Percentiles rank a stretch among this genome's conserved stretches.
These are phyloP conservation scores for Illadopsis cleaveri DNA, from an alignment of 2,113 vertebrate species.

Conservation along the genomic window DNA sequence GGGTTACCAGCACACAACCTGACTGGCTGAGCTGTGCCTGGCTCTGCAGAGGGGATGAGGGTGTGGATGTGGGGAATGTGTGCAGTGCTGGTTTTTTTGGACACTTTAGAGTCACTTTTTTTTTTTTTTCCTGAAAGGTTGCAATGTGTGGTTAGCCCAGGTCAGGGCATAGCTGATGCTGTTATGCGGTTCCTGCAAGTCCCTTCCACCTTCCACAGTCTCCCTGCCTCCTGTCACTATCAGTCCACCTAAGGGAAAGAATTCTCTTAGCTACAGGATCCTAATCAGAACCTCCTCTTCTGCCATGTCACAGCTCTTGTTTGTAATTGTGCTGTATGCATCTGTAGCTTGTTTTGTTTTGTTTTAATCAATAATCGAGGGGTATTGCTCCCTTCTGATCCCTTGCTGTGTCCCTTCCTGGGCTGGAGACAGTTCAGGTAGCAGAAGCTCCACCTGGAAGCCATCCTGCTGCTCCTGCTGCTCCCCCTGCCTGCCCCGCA, in stretches of 20 bases:
- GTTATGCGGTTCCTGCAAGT: neutral
- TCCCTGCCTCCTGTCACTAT: neutral
- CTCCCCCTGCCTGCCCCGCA: neutral
- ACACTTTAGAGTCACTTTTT: rapidly evolving
- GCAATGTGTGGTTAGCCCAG: neutral
- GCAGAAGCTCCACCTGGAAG: slow-evolving; percentile 38
- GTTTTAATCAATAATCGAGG: neutral
- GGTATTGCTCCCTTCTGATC: neutral
- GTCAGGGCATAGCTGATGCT: neutral
- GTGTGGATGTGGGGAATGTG: rapidly evolving
- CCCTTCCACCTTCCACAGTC: neutral
- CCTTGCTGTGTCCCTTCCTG: neutral
- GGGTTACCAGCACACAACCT: rapidly evolving
- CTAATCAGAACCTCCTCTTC: neutral
- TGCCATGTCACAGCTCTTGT: neutral
- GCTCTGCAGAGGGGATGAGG: rapidly evolving
- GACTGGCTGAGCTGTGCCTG: neutral
- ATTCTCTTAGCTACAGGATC: neutral
- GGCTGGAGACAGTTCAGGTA: neutral
- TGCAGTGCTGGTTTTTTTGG: neutral
- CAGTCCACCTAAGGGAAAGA: neutral
- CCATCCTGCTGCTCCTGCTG: neutral
- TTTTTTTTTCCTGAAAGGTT: neutral
- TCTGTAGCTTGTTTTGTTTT: neutral
- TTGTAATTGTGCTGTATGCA: neutral